phyloP scores from a whole-genome alignment of 1,140 invertebrate species.

The roundworm (Caenorhabditis elegans) region DNA sequence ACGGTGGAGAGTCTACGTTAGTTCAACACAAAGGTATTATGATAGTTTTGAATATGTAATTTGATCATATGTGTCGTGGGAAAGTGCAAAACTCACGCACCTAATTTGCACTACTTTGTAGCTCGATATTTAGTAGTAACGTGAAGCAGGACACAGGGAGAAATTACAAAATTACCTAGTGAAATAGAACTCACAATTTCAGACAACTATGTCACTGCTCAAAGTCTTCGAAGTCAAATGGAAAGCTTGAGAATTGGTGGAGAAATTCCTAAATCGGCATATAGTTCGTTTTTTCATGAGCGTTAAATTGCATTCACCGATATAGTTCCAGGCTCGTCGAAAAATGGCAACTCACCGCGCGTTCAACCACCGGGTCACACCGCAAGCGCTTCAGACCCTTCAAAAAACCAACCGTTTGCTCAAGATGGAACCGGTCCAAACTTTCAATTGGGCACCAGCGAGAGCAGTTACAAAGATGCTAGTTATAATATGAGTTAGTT shows the following conservation, averaged over 20 bases:
- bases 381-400: not conserved
- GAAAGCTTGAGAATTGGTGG: constrained; percentile 37
- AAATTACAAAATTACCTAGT: too few relatives aligned
- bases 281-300: not conserved
- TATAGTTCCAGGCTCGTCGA: not conserved
- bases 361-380: constrained; percentile 9
- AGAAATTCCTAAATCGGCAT: constrained; percentile 24
- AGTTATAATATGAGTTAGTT: constrained; percentile 3
- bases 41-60: too few relatives aligned
- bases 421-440: not conserved
- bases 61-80: too few relatives aligned
- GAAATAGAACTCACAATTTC: not conserved
- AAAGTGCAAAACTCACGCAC: too few relatives aligned
- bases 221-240: constrained; percentile 40
- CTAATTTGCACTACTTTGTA: too few relatives aligned
- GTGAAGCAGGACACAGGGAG: too few relatives aligned
- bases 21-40: not conserved
- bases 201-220: constrained; percentile 39
- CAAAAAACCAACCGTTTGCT: not conserved
- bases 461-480: not conserved
- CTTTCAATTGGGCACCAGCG: not conserved
- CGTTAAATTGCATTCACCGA: not conserved
- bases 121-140: too few relatives aligned
- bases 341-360: not conserved
- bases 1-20: not conserved